phyloP scores from a whole-genome alignment of 2,113 vertebrate species.

The Ammodytes marinus region DNA sequence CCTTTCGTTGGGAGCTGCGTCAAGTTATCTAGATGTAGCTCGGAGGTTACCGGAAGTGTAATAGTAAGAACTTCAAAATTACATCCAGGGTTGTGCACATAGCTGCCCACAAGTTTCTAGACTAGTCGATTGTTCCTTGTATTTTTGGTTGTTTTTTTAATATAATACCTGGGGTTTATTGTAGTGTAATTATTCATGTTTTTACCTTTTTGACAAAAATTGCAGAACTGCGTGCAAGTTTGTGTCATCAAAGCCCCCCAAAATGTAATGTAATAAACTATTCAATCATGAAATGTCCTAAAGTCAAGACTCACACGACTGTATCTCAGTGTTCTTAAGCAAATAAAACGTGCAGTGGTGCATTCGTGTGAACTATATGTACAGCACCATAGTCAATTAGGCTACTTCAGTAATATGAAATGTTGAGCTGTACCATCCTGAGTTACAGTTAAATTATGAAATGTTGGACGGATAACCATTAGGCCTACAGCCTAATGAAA shows the following conservation, averaged over 20 bases:
- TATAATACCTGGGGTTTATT: too few species aligned
- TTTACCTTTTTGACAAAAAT: neutral
- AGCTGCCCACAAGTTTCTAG: too few species aligned
- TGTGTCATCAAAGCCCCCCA: neutral
- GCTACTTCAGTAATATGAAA: too few species aligned
- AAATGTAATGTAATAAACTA: neutral
- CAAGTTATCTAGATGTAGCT: neutral
- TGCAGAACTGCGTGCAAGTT: neutral
- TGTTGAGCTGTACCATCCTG: too few species aligned
- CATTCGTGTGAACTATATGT: neutral
- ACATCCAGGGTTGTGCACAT: rapidly evolving
- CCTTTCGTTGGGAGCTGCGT: neutral
- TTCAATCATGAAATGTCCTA: neutral
- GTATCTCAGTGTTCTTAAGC: neutral
- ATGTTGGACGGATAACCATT: too few species aligned
- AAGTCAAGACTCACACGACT: neutral
- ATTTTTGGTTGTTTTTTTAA: neutral
- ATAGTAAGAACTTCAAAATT: neutral
- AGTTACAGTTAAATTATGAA: too few species aligned
- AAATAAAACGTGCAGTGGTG: neutral
- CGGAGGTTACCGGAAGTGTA: slow-evolving; percentile 19
- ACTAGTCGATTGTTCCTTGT: too few species aligned
- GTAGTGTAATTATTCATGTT: neutral
- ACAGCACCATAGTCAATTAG: neutral
- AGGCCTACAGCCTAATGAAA: neutral